Conservation (phyloP, 2,888 invertebrate genomes). For the Nemotelus nigrinus region DNA sequence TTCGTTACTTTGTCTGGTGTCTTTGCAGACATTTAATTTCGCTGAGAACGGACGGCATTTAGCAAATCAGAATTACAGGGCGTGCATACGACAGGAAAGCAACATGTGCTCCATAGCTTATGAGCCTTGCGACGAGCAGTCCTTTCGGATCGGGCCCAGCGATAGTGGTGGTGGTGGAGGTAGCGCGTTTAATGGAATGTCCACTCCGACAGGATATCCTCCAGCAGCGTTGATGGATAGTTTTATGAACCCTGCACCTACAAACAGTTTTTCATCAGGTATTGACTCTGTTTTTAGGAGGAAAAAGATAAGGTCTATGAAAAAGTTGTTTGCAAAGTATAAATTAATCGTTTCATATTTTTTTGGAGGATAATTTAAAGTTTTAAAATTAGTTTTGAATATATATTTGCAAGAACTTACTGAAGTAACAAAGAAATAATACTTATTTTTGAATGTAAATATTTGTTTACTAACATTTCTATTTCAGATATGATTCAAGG, state of each 20-base stretch:
- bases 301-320: no score
- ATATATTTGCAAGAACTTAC: no score
- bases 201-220: background rate
- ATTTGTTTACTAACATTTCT: no score
- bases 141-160: conserved; percentile 76
- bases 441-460: no score
- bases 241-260: background rate
- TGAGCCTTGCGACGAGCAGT: conserved; percentile 77
- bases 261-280: background rate
- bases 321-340: no score
- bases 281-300: background rate
- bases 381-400: no score
- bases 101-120: conserved; percentile 81
- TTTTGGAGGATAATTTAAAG: no score
- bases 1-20: background rate
- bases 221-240: background rate
- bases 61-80: conserved; percentile 80
- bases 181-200: conserved; percentile 41
- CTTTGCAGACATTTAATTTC: conserved; percentile 78
- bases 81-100: conserved; percentile 76
- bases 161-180: conserved; percentile 41
- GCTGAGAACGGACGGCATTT: conserved; percentile 84
- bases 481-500: no score
- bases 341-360: no score
- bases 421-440: no score